These are phyloP conservation scores for Trididemnum nubilum DNA, from an alignment of 23 tunicate genomes.

Conservation along the genomic window DNA sequence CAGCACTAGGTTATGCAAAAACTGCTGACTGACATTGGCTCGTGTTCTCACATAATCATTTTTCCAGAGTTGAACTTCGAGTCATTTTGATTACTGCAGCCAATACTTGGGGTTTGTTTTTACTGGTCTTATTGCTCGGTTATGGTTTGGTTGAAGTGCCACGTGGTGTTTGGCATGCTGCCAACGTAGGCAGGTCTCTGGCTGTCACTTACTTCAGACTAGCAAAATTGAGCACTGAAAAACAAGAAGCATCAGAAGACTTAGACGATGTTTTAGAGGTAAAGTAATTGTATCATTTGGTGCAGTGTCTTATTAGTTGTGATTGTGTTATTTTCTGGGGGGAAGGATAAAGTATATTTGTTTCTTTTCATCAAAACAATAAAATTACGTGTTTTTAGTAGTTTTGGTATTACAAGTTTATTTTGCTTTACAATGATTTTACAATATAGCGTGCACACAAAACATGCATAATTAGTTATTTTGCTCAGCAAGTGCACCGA, in stretches of 20 bases:
- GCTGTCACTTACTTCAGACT: slow-evolving; percentile 80
- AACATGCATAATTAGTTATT: too few relatives aligned
- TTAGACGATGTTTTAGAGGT: slow-evolving; percentile 83
- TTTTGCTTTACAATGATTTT: too few relatives aligned
- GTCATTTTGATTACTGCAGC: slow-evolving; percentile 84
- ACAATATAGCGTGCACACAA: too few relatives aligned
- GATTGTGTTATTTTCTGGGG: too few relatives aligned
- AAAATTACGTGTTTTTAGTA: neutral
- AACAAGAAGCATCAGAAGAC: slow-evolving; percentile 93
- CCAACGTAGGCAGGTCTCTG: slow-evolving; percentile 38
- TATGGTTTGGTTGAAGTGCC: slow-evolving; percentile 99
- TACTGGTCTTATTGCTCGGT: slow-evolving; percentile 94
- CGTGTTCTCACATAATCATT: too few relatives aligned
- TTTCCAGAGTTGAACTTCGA: slow-evolving; percentile 62
- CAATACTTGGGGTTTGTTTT: slow-evolving; percentile 98
- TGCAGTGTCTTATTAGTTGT: neutral
- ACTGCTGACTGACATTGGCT: too few relatives aligned
- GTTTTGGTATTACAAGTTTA: too few relatives aligned
- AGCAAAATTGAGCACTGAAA: slow-evolving; percentile 94
- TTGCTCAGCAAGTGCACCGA: too few relatives aligned
- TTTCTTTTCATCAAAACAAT: neutral
- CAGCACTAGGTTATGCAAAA: too few relatives aligned
- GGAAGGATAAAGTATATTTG: too few relatives aligned
- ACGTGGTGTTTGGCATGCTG: slow-evolving; percentile 77
- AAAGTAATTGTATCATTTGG: neutral